These are phyloP conservation scores for Catagonus wagneri DNA, from an alignment of 2,113 vertebrate species.

Conservation along the genomic window DNA sequence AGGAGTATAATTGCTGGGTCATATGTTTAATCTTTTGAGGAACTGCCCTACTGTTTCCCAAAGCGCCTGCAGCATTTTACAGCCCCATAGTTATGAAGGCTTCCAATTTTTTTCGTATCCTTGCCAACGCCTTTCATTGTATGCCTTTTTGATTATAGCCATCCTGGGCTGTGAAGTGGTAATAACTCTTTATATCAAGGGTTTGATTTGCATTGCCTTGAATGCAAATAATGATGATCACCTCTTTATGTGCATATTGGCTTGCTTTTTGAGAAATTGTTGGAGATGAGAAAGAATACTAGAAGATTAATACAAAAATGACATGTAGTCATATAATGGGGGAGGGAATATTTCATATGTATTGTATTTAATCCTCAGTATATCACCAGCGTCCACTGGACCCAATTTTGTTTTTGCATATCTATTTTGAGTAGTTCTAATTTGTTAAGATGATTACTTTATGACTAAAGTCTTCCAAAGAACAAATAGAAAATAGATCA, in stretches of 20 bases:
- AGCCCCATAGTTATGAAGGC: background rate
- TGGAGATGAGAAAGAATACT: background rate
- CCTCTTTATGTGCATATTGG: background rate
- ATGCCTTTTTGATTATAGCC: background rate
- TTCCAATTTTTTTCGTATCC: background rate
- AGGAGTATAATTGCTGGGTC: background rate
- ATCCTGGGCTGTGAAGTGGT: background rate
- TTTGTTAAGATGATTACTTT: conserved; percentile 20
- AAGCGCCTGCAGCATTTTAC: background rate
- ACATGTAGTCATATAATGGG: background rate
- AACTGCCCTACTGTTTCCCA: background rate
- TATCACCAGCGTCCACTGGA: background rate
- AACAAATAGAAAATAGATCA: background rate
- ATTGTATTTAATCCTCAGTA: background rate
- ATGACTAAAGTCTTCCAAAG: background rate
- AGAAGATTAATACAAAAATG: conserved; percentile 7
- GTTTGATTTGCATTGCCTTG: background rate
- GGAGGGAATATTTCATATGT: background rate
- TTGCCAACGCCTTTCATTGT: background rate
- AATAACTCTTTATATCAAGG: background rate
- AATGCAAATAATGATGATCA: background rate
- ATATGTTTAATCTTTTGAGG: background rate
- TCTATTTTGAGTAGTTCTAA: background rate
- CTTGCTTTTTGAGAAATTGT: background rate
- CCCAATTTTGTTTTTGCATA: background rate